Percentiles rank a stretch among this genome's conserved stretches.
Conservation (phyloP, 1,140 invertebrate genomes). For the Sminthurides bifidus region DNA sequence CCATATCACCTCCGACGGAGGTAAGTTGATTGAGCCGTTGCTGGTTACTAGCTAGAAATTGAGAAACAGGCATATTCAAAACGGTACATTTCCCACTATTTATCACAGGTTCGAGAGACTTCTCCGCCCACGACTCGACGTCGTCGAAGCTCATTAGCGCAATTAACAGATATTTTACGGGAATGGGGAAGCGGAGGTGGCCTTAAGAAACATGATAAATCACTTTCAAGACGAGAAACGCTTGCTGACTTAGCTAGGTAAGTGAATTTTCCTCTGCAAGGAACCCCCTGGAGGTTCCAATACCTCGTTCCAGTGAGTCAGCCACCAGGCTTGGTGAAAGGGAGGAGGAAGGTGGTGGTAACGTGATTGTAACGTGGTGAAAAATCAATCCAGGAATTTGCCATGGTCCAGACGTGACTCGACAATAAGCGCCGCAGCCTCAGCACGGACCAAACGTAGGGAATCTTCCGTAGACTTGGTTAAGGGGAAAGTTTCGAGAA, state of each 20-base stretch:
- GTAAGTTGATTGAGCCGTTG: conserved; percentile 28
- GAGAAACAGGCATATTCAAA: too few species aligned
- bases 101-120: conserved; percentile 40
- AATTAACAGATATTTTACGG: conserved; percentile 70
- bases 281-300: too few species aligned
- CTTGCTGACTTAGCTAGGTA: conserved; percentile 62
- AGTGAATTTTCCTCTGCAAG: too few species aligned
- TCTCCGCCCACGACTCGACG: conserved; percentile 53
- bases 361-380: too few species aligned
- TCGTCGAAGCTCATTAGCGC: conserved; percentile 67
- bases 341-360: too few species aligned
- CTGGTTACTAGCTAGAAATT: too few species aligned
- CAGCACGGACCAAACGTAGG: conserved; percentile 27
- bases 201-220: conserved; percentile 32
- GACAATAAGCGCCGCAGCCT: conserved; percentile 27
- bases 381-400: too few species aligned
- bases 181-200: conserved; percentile 61
- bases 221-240: conserved; percentile 60
- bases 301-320: too few species aligned
- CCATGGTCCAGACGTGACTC: conserved; percentile 35
- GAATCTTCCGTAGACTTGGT: conserved; percentile 31
- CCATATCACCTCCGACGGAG: conserved; percentile 63
- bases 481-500: conserved; percentile 27
- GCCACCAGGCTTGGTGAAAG: too few species aligned
- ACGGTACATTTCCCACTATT: too few species aligned